Conservation (phyloP, 2,797 vertebrate species). For the Hapalemur alaotrensis region DNA sequence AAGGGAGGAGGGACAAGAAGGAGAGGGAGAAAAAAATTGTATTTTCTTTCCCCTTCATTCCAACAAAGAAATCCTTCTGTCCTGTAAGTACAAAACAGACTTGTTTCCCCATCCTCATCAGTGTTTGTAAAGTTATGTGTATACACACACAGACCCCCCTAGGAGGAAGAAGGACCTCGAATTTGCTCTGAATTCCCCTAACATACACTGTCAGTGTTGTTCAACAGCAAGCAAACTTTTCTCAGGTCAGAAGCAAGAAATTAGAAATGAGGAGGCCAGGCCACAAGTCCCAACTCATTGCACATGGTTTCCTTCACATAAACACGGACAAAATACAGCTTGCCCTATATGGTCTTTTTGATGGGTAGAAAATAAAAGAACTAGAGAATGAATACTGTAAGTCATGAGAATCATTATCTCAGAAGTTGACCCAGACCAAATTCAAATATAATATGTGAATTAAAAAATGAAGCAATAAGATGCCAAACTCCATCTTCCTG, state of each 20-base stretch:
- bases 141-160: background rate
- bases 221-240: background rate
- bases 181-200: background rate
- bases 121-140: background rate
- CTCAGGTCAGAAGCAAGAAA: background rate
- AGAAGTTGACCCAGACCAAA: background rate
- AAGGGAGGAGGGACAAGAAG: rapidly evolving
- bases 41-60: background rate
- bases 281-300: background rate
- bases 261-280: background rate
- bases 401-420: background rate
- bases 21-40: no score
- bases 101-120: background rate
- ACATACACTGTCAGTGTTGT: rapidly evolving
- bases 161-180: background rate
- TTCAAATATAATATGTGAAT: background rate
- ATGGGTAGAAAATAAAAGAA: background rate
- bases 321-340: background rate
- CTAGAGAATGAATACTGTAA: background rate
- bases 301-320: background rate
- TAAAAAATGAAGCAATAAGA: background rate
- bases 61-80: background rate
- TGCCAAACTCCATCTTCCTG: background rate
- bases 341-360: background rate
- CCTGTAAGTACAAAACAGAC: background rate